Conservation (phyloP, 2,113 vertebrate species). For the Felis catus region DNA sequence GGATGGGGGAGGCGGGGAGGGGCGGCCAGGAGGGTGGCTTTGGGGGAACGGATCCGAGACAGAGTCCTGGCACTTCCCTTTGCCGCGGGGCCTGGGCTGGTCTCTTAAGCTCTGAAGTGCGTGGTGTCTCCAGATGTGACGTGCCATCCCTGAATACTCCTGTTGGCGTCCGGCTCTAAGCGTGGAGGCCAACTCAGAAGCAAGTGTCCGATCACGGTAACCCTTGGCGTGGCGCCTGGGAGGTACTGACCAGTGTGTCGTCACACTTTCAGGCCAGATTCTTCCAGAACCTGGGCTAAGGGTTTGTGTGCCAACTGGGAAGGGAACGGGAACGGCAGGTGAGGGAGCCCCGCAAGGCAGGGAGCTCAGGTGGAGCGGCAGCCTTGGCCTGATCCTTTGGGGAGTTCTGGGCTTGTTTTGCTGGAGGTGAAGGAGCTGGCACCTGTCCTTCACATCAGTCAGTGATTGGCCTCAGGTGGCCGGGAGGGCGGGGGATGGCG, state of each 20-base stretch:
- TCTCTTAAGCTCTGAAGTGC: not conserved
- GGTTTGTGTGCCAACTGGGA: not conserved
- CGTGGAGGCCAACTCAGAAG: too few relatives aligned
- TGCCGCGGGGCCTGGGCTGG: not conserved
- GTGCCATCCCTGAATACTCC: not conserved
- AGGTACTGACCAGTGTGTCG: not conserved
- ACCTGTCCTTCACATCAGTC: not conserved
- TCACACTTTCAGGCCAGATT: not conserved
- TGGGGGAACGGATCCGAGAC: not conserved
- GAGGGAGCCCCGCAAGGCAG: not conserved
- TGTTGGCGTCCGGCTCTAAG: not conserved
- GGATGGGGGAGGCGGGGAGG: rapidly evolving
- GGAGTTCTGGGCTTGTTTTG: not conserved
- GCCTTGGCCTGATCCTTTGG: not conserved
- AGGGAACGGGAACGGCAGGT: not conserved
- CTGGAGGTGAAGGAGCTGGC: not conserved
- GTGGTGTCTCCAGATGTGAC: not conserved
- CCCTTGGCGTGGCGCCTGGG: not conserved
- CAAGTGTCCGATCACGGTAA: not conserved
- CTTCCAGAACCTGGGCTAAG: not conserved
- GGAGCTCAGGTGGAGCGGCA: too few relatives aligned
- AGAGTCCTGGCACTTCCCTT: not conserved
- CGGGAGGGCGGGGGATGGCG: rapidly evolving
- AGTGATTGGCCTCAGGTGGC: not conserved
- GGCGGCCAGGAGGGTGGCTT: not conserved